Conservation (phyloP, 1,140 invertebrate species). For the Nephotettix cincticeps region DNA sequence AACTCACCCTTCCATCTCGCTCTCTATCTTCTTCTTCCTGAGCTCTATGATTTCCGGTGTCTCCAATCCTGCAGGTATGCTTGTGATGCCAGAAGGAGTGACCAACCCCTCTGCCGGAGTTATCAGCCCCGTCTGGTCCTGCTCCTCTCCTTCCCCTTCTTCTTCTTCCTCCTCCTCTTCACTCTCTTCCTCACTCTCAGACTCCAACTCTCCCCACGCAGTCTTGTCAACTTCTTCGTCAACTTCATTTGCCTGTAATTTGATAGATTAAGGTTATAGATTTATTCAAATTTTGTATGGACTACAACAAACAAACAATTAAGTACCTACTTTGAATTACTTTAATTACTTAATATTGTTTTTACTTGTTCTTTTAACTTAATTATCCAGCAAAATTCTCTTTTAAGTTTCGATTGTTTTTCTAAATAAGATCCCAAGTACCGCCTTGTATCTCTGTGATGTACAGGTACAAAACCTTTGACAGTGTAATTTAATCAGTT, state of each 20-base stretch:
- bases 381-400: too few relatives aligned
- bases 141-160: slow-evolving; percentile 69
- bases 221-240: slow-evolving; percentile 91
- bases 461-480: too few relatives aligned
- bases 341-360: too few relatives aligned
- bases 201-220: slow-evolving; percentile 97
- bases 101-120: slow-evolving; percentile 86
- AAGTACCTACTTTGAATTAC: too few relatives aligned
- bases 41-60: slow-evolving; percentile 98
- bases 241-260: slow-evolving; percentile 64
- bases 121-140: slow-evolving; percentile 68
- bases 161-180: slow-evolving; percentile 83
- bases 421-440: too few relatives aligned
- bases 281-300: too few relatives aligned
- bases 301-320: too few relatives aligned
- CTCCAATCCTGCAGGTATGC: slow-evolving; percentile 93
- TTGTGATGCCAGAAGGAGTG: slow-evolving; percentile 94
- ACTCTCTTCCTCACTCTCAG: slow-evolving; percentile 90
- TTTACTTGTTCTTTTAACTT: too few relatives aligned
- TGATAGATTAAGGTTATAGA: too few relatives aligned
- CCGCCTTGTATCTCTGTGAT: too few relatives aligned
- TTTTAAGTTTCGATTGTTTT: too few relatives aligned
- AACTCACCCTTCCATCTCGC: slow-evolving; percentile 92
- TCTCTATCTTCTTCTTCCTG: slow-evolving; percentile 95
- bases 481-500: too few relatives aligned